Base-by-base conservation (phyloP, 2,888 invertebrate species). In the Parthenolecanium corni region DNA sequence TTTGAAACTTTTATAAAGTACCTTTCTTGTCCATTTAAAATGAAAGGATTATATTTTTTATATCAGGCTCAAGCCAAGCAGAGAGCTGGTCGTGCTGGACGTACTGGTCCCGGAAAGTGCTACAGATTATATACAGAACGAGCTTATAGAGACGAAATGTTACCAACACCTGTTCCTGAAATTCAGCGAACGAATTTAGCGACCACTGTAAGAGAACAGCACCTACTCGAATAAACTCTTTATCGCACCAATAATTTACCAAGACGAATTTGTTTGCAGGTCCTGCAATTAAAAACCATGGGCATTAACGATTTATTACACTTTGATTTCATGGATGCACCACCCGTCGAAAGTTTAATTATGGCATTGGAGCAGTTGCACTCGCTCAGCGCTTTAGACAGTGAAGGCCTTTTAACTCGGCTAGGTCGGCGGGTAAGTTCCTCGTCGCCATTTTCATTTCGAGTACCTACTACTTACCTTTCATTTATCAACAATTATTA, bases 251-350 rank as follows among this genome's bases (percentile, higher is more conserved):
- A 46, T 11, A 16, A 46, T 46, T 25, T 21, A 36, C n/a, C 21
- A 11, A n/a, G 12, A 11, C 14, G 12, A 18, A 16, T 31, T 31
- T 53, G 18, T 57, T 57, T 47, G 3, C 71, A 79, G 79, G 89
- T 95, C 40, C 76, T 99, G 14, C 95, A 96, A 70, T 76, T 98
- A 38, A 99, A 99, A 75, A 96, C 97, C 0, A 97, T 99, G 97
- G 98, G 98, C 24, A 98, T 98, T 70, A 97, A 98, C 73, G 97
- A 98, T 76, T 78, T 99, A 61, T 76, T 99, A 21, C 90, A 94
- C 73, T 99, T 99, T 74, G 97, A 98, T 77, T 99, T 99, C 77
- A 99, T 99, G 98, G 98, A 99, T 75, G 92, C 97, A 1, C 98
- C 98, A 23, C 96, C 98, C 0, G 92, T 94, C 20, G 95, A 97